A percentile compares a stretch with the other conserved stretches of the same genome.
These are phyloP conservation scores for Himalopsyche japonica DNA, from an alignment of 2,888 invertebrate species.

Conservation along the genomic window DNA sequence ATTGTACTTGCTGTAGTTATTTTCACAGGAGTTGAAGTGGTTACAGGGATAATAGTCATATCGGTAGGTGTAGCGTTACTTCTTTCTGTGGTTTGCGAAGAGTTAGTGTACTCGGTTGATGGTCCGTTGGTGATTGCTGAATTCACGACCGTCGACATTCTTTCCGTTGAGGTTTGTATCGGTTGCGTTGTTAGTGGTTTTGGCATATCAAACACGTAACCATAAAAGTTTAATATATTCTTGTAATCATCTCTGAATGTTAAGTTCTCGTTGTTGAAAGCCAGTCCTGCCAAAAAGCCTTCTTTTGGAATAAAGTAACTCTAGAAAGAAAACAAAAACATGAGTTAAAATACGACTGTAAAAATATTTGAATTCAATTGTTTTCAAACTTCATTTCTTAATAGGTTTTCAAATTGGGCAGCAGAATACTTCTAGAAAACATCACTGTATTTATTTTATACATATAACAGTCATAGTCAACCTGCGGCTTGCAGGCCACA, in stretches of 20 bases:
- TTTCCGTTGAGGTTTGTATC: neutral
- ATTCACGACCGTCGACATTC: conserved; percentile 8
- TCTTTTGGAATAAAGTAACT: conserved; percentile 83
- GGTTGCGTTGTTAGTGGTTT: conserved; percentile 17
- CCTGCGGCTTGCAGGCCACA: too few species aligned
- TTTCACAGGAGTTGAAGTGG: too few species aligned
- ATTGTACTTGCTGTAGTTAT: conserved; percentile 12
- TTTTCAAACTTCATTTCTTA: too few species aligned
- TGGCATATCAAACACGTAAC: conserved; percentile 69
- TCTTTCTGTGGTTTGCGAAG: neutral
- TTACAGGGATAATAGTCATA: neutral
- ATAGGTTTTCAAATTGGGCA: too few species aligned
- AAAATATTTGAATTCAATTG: too few species aligned
- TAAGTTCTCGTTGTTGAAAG: conserved; percentile 77
- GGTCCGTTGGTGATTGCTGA: conserved; percentile 23
- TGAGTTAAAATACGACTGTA: too few species aligned
- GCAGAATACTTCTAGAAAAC: too few species aligned
- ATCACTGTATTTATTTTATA: too few species aligned
- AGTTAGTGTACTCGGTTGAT: neutral
- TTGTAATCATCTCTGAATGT: conserved; percentile 75
- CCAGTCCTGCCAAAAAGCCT: conserved; percentile 80
- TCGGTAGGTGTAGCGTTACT: neutral
- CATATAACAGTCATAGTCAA: too few species aligned
- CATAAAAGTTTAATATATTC: conserved; percentile 75
- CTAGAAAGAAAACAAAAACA: conserved; percentile 53